phyloP scores from a whole-genome alignment of 2,797 vertebrate species.

The Alectoris magna region DNA sequence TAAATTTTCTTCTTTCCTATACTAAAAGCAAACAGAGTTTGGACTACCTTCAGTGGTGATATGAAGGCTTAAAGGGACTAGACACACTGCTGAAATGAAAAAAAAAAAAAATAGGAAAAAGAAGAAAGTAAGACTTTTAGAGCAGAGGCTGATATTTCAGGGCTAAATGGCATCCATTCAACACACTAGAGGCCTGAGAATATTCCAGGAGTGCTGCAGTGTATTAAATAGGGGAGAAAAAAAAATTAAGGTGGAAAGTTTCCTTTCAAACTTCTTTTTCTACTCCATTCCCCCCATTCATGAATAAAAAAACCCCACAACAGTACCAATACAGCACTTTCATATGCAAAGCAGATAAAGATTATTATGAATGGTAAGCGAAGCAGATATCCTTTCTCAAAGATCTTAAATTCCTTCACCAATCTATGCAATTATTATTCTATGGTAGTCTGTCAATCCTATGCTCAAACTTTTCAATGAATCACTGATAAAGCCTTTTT shows the following conservation, averaged over 20 bases:
- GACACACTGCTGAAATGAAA: not conserved
- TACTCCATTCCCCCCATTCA: not conserved
- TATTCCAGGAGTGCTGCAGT: not conserved
- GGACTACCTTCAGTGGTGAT: not conserved
- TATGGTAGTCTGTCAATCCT: not conserved
- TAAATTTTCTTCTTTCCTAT: not conserved
- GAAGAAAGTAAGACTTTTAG: not conserved
- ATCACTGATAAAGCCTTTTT: not conserved
- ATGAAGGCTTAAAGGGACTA: not conserved
- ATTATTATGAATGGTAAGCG: not conserved
- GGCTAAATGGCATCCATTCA: not conserved
- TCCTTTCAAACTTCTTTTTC: not conserved
- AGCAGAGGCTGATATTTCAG: not conserved
- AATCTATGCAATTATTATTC: not conserved
- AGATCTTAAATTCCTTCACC: not conserved
- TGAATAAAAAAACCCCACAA: not conserved
- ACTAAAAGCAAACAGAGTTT: not conserved
- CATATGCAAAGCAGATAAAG: not conserved
- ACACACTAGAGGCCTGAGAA: not conserved
- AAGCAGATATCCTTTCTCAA: not conserved
- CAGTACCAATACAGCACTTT: not conserved
- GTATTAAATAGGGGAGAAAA: not conserved
- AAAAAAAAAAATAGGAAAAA: not conserved
- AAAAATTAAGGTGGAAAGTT: not conserved
- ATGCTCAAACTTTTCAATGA: not conserved